Conservation (phyloP, 2,888 invertebrate genomes). For the Rhingia campestris region DNA sequence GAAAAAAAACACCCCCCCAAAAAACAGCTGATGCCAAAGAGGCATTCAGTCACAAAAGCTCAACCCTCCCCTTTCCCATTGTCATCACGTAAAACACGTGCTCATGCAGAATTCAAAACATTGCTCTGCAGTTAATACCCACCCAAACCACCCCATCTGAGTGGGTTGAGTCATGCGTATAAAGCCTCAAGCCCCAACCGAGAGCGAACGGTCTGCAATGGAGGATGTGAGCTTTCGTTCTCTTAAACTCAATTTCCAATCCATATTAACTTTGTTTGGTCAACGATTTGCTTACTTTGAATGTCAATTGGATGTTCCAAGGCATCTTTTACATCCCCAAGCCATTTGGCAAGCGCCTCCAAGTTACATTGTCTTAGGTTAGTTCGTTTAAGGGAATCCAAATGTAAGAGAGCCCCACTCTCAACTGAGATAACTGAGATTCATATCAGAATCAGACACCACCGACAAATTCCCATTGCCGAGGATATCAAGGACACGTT, state of each 20-base stretch:
- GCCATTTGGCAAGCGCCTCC: conserved; percentile 4
- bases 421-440: conserved; percentile 51
- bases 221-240: conserved; percentile 24
- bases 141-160: background rate
- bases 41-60: conserved; percentile 13
- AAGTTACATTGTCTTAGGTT: conserved; percentile 62
- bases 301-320: conserved; percentile 14
- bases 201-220: conserved; percentile 29
- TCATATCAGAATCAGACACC: conserved; percentile 44
- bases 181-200: no score
- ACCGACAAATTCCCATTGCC: conserved; percentile 61
- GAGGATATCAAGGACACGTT: conserved; percentile 70
- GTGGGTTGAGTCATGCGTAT: conserved; percentile 45
- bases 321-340: background rate
- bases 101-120: conserved; percentile 72
- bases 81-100: conserved; percentile 55
- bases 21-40: conserved; percentile 60
- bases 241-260: conserved; percentile 8
- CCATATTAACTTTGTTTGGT: background rate
- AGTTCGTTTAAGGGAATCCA: conserved; percentile 40
- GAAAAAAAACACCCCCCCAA: background rate
- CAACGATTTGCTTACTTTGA: conserved; percentile 18
- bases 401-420: conserved; percentile 15
- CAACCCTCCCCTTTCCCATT: conserved; percentile 15
- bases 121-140: conserved; percentile 47